Percentiles rank a stretch among this genome's conserved stretches.
Evolutionary conservation across 2,888 invertebrate genomes (phyloP).

Genomic region (Crepidodera aurea): DNA sequence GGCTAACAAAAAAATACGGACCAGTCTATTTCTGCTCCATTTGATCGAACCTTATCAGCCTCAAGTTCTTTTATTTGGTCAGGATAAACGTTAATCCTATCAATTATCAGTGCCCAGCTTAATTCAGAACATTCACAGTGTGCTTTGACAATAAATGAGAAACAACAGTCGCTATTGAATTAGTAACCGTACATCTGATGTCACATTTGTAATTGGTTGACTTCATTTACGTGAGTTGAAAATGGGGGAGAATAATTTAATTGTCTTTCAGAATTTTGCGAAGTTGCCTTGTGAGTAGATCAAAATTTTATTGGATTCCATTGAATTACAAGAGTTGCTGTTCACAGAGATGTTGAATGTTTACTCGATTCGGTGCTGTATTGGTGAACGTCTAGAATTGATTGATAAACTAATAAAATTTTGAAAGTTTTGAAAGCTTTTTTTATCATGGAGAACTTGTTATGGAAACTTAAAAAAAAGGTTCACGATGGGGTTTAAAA

Average conservation of each 20-base stretch:
- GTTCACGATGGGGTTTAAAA: no score
- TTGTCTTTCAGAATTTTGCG: neutral
- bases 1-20: no score
- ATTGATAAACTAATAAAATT: no score
- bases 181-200: slow-evolving; percentile 18
- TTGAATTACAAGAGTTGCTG: no score
- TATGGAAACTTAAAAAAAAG: no score
- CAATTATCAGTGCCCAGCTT: slow-evolving; percentile 10
- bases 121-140: slow-evolving; percentile 13
- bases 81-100: slow-evolving; percentile 1
- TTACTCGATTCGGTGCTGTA: no score
- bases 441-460: no score
- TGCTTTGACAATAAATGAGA: slow-evolving; percentile 24
- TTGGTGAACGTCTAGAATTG: no score
- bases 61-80: neutral
- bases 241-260: slow-evolving; percentile 11
- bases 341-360: no score
- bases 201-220: slow-evolving; percentile 20
- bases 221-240: slow-evolving; percentile 22
- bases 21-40: neutral
- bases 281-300: neutral
- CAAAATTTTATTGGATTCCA: neutral
- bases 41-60: slow-evolving; percentile 1
- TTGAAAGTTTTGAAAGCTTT: no score
- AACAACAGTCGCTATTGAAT: slow-evolving; percentile 20